Percentiles rank a stretch among this genome's conserved stretches.
Conservation (phyloP, 2,113 vertebrate genomes). For the Pelvicachromis taeniatus region DNA sequence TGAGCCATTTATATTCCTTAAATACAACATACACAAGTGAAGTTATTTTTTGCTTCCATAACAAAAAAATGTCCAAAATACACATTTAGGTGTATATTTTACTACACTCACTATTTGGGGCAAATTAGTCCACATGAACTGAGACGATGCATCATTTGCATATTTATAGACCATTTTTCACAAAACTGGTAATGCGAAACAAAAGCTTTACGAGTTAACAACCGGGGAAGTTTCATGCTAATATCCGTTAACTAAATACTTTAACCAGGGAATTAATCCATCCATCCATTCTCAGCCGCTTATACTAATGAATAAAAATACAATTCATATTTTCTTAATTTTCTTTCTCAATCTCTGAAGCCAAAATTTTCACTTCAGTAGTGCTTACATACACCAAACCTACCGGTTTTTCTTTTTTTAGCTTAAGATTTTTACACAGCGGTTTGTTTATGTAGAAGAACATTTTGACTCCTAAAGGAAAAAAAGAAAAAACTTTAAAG, state of each 20-base stretch:
- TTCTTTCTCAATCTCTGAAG: not conserved
- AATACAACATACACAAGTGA: not conserved
- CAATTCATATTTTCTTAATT: not conserved
- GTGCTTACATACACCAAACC: not conserved
- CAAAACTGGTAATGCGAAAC: not conserved
- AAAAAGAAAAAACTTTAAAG: not conserved
- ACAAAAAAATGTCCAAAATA: not conserved
- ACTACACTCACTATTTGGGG: too few species aligned
- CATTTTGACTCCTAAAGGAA: not conserved
- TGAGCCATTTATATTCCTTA: not conserved
- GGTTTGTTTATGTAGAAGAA: not conserved
- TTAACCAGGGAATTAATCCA: not conserved
- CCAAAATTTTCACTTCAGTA: not conserved
- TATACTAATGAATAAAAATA: too few species aligned
- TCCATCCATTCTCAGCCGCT: too few species aligned
- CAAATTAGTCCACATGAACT: not conserved
- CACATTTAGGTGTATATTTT: too few species aligned
- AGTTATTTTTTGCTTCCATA: not conserved
- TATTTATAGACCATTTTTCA: not conserved
- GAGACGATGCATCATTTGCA: not conserved
- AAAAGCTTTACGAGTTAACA: not conserved
- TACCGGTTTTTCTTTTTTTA: not conserved
- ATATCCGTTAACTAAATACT: not conserved
- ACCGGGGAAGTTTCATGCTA: not conserved
- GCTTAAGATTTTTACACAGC: not conserved